Conservation (phyloP, 2,113 vertebrate genomes). For the Chauna torquata region DNA sequence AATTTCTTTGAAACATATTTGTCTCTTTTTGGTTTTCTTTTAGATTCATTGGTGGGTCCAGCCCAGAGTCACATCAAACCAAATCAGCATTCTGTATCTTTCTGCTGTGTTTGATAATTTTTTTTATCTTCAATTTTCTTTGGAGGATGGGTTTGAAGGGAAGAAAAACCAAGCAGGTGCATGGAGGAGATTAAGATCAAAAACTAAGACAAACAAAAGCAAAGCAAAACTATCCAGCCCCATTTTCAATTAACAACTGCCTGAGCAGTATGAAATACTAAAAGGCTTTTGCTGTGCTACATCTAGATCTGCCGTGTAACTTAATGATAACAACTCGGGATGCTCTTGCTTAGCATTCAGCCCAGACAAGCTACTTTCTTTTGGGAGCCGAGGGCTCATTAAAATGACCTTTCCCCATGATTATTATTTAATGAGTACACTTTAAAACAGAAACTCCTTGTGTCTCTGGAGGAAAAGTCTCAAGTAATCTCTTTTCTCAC, state of each 20-base stretch:
- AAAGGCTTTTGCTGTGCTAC: constrained; percentile 22
- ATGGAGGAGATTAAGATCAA: background rate
- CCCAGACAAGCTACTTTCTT: constrained; percentile 35
- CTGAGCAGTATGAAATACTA: constrained; percentile 20
- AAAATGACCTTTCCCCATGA: constrained; percentile 67
- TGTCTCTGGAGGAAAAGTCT: constrained; percentile 63
- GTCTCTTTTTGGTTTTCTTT: background rate
- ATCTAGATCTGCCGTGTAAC: background rate
- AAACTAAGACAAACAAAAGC: background rate
- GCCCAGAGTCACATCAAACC: constrained; percentile 47
- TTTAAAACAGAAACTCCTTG: constrained; percentile 65
- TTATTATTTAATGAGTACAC: constrained; percentile 63
- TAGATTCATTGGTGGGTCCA: background rate
- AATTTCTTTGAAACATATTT: background rate
- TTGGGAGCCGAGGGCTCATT: constrained; percentile 53
- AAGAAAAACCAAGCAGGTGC: background rate
- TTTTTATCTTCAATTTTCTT: background rate
- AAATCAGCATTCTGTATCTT: background rate
- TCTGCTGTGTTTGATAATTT: background rate
- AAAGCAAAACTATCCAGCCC: constrained; percentile 6
- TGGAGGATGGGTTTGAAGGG: background rate
- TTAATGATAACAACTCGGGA: constrained; percentile 31
- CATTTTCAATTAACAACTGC: background rate
- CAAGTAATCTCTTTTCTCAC: constrained; percentile 34
- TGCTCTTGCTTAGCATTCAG: constrained; percentile 60